Conservation (phyloP, 2,888 invertebrate species). For the Stratiomys singularior region DNA sequence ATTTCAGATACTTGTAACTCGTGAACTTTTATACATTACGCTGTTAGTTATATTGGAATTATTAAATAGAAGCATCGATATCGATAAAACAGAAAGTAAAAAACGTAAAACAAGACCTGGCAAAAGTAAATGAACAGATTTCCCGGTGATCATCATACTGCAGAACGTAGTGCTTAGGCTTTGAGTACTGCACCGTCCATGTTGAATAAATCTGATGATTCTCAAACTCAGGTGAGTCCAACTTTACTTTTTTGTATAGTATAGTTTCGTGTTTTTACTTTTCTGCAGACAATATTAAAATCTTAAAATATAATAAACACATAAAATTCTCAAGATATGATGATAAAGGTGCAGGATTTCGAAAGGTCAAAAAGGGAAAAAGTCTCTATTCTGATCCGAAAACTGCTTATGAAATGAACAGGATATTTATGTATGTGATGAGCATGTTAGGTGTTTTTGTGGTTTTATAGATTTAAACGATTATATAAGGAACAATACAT, state of each 20-base stretch:
- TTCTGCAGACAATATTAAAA: slow-evolving; percentile 1
- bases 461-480: no score
- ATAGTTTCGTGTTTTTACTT: slow-evolving; percentile 4
- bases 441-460: no score
- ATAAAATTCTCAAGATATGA: no score
- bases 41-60: slow-evolving; percentile 3
- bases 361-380: no score
- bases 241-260: slow-evolving; percentile 9
- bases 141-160: not conserved
- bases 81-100: not conserved
- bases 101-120: not conserved
- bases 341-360: no score
- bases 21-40: not conserved
- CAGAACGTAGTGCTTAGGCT: not conserved
- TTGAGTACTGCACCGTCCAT: not conserved
- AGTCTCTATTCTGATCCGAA: no score
- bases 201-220: not conserved
- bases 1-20: not conserved
- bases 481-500: no score
- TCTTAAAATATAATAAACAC: not conserved
- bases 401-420: no score
- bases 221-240: not conserved
- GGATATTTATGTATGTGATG: no score
- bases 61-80: slow-evolving; percentile 5
- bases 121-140: not conserved